phyloP scores from a whole-genome alignment of 2,888 invertebrate genomes.

The Odontothrips loti region DNA sequence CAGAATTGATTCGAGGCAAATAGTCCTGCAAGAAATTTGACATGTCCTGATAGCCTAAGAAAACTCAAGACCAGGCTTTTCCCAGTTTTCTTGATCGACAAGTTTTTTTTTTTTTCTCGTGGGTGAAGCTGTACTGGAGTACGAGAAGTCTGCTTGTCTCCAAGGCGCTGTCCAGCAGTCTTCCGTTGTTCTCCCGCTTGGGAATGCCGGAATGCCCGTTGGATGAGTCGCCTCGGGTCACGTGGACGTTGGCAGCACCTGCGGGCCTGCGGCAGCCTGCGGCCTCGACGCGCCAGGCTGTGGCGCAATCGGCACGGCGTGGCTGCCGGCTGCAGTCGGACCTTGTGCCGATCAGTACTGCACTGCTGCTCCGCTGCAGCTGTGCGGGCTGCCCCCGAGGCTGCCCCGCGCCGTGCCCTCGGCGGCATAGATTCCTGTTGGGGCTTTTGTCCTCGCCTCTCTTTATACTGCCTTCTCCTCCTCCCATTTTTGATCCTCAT shows the following conservation, averaged over 20 bases:
- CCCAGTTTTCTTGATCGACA: too few species aligned
- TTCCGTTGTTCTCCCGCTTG: background rate
- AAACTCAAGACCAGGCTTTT: too few species aligned
- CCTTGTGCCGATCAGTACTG: background rate
- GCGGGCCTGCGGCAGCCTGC: background rate
- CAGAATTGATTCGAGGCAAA: too few species aligned
- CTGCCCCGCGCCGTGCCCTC: background rate
- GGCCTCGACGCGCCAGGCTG: background rate
- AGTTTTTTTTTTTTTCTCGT: too few species aligned
- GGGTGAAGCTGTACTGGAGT: too few species aligned
- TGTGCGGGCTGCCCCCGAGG: background rate
- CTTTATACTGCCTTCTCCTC: background rate
- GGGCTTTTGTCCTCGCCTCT: background rate
- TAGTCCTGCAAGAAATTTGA: too few species aligned
- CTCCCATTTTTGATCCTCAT: background rate
- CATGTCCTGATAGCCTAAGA: too few species aligned
- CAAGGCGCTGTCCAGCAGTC: too few species aligned
- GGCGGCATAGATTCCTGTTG: too few species aligned
- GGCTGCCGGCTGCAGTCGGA: background rate
- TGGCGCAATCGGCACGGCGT: background rate
- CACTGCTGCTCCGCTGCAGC: background rate
- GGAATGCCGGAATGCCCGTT: conserved; percentile 28
- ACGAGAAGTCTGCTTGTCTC: too few species aligned
- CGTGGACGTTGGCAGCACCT: background rate
- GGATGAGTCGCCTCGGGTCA: conserved; percentile 20